Evolutionary conservation across 2,113 vertebrate species (phyloP), one percentile per base, ranked within the genome.

Genomic region (Aleadryas rufinucha): DNA sequence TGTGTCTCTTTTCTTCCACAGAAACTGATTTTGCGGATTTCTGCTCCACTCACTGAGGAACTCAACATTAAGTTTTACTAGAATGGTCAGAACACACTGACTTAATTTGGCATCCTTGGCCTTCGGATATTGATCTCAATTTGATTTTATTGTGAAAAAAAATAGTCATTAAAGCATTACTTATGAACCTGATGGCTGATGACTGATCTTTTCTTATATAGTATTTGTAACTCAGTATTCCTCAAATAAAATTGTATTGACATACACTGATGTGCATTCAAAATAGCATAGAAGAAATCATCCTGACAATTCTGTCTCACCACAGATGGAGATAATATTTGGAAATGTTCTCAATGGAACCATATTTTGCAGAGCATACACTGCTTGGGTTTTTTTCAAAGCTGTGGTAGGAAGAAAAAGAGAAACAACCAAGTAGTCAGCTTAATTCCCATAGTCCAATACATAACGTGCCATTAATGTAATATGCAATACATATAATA

Each of bases 1-100:
- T 87, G 3, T 77, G 23, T 90, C 19, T 68, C 20, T 83, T 80
- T 69, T 85, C 72, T 35, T n/a, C 41, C 75, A 83, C 74, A 98
- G 96, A 96, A 97, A 96, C 70, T 97, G 49, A 79, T 20, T 77
- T 52, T 98, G 45, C 4, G 18, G 47, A 90, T 98, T 94, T 97
- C 92, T 80, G 66, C 53, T 60, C 86, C 93, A 23, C 80, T 97
- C 89, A 96, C 72, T 69, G 42, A 85, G 30, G 86, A 96, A 21
- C 60, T 98, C 69, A 91, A 72, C 61, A 66, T 97, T 37, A 68
- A 10, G 14, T 33, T 97, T 52, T 65, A 93, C 18, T 90, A 94
- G 31, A 84, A 65, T 39, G 68, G 7, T 69, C 31, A 83, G 47
- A 91, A 82, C 47, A 84, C 30, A 17, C 41, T 42, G 47, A 31